Percentiles rank a stretch among this genome's conserved stretches.
Evolutionary conservation across 2,113 vertebrate species (phyloP).

Genomic region (Narcine bancroftii): DNA sequence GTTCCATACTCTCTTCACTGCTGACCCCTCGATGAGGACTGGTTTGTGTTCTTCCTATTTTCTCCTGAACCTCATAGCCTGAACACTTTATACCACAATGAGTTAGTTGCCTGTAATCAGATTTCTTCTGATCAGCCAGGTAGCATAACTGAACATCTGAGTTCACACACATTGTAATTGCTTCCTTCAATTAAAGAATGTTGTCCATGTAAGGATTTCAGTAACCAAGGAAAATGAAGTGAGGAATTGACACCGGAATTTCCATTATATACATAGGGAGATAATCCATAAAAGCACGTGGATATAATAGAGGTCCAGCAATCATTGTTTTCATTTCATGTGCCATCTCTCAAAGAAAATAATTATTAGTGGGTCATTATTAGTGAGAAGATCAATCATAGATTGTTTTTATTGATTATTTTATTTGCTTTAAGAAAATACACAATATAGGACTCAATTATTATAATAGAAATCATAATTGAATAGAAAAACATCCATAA

Average conservation of each 20-base stretch:
- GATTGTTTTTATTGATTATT: too few species aligned
- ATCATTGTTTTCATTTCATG: background rate
- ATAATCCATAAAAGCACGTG: background rate
- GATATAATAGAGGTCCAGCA: background rate
- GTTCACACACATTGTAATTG: background rate
- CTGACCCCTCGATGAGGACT: too few species aligned
- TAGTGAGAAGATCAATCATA: too few species aligned
- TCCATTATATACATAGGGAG: too few species aligned
- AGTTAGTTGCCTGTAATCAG: background rate
- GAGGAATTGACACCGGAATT: background rate
- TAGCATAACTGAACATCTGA: too few species aligned
- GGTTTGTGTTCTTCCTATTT: too few species aligned
- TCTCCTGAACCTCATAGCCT: too few species aligned
- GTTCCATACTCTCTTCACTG: too few species aligned
- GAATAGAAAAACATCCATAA: too few species aligned
- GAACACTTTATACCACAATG: background rate
- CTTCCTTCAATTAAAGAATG: background rate
- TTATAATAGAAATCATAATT: too few species aligned
- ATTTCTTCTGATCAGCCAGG: background rate
- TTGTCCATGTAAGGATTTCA: background rate
- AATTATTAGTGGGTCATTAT: background rate
- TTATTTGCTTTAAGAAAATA: too few species aligned
- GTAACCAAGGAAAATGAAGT: background rate
- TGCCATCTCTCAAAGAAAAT: background rate
- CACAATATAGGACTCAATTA: too few species aligned